Evolutionary conservation across 2,888 invertebrate species (phyloP).

Genomic region (Melanotus villosus): DNA sequence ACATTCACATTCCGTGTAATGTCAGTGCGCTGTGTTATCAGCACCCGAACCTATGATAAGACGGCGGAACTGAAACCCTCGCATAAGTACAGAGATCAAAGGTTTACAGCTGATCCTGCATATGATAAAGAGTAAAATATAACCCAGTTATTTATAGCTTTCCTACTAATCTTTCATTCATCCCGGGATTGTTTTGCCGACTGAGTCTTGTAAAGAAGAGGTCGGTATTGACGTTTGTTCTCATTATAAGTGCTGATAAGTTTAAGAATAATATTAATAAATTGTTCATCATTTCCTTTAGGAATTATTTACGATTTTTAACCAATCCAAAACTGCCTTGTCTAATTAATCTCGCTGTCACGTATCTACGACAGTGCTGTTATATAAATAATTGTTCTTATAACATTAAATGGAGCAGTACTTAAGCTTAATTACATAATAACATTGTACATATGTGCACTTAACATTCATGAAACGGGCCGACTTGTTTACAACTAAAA

Average conservation of each 20-base stretch:
- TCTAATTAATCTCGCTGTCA: neutral
- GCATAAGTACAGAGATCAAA: constrained; percentile 24
- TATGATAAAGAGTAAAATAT: constrained; percentile 18
- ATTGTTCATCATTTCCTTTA: neutral
- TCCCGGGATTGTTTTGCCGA: neutral
- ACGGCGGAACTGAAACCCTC: constrained; percentile 20
- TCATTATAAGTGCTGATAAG: neutral
- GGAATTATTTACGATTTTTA: no score
- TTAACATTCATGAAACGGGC: constrained; percentile 10
- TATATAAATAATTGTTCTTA: neutral
- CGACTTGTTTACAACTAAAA: constrained; percentile 16
- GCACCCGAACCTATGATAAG: constrained; percentile 32
- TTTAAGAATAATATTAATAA: neutral
- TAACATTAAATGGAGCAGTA: constrained; percentile 19
- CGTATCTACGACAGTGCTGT: neutral
- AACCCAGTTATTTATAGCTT: constrained; percentile 22
- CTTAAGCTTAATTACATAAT: constrained; percentile 32
- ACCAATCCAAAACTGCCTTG: no score
- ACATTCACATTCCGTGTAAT: neutral
- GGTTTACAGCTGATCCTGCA: constrained; percentile 26
- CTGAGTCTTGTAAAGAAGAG: neutral
- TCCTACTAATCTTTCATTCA: constrained; percentile 18
- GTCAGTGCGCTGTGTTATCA: neutral
- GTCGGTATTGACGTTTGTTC: constrained; percentile 1
- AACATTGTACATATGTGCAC: constrained; percentile 8